These are phyloP conservation scores for Cheilosia scutellata DNA, from an alignment of 2,888 invertebrate genomes.

Conservation along the genomic window DNA sequence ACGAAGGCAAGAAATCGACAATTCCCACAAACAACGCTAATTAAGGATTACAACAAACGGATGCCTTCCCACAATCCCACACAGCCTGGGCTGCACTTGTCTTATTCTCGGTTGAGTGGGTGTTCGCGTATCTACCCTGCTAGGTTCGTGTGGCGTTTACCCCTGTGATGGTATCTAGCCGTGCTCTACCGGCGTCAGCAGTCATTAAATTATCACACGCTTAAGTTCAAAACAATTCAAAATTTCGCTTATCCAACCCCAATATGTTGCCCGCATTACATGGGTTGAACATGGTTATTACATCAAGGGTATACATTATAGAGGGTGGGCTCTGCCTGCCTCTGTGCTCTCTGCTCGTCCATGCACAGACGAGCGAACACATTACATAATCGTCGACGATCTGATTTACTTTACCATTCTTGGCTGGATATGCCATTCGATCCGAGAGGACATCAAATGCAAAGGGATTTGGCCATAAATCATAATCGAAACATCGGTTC, in stretches of 20 bases:
- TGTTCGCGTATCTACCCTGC: slow-evolving; percentile 29
- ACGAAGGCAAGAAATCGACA: slow-evolving; percentile 2
- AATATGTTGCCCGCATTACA: slow-evolving; percentile 81
- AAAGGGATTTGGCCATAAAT: slow-evolving; percentile 82
- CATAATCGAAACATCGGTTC: slow-evolving; percentile 84
- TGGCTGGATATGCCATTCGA: slow-evolving; percentile 73
- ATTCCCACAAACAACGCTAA: slow-evolving; percentile 68
- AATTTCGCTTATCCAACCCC: slow-evolving; percentile 75
- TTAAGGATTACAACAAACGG: slow-evolving; percentile 64
- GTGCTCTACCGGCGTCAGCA: slow-evolving; percentile 80
- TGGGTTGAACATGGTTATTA: slow-evolving; percentile 83
- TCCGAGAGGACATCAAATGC: slow-evolving; percentile 80
- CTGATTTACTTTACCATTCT: slow-evolving; percentile 74
- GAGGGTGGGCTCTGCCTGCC: slow-evolving; percentile 76
- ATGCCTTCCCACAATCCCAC: slow-evolving; percentile 32
- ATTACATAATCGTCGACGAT: slow-evolving; percentile 70
- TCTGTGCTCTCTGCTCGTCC: slow-evolving; percentile 62
- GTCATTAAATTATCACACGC: slow-evolving; percentile 84
- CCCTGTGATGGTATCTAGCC: slow-evolving; percentile 50
- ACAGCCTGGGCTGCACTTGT: slow-evolving; percentile 51
- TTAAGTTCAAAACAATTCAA: slow-evolving; percentile 83
- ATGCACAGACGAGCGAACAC: slow-evolving; percentile 60
- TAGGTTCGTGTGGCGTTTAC: slow-evolving; percentile 38
- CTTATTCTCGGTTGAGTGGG: slow-evolving; percentile 63
- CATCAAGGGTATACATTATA: slow-evolving; percentile 80